Conservation (phyloP, 2,888 invertebrate genomes). For the Trachelus troglodyta region DNA sequence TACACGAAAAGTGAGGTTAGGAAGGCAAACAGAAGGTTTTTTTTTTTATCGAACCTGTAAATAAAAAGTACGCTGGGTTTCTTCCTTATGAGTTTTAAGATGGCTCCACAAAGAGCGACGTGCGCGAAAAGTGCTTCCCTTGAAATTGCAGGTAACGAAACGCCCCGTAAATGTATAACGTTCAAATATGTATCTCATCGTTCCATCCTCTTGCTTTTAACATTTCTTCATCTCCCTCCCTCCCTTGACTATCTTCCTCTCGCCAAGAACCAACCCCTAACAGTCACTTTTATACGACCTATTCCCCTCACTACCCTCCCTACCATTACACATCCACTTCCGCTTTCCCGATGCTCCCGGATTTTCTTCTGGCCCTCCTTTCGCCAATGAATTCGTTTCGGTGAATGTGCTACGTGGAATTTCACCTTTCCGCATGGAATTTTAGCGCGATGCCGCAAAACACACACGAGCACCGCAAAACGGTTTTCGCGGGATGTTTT, state of each 20-base stretch:
- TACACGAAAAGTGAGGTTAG: background rate
- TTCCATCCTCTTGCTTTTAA: background rate
- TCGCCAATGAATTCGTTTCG: background rate
- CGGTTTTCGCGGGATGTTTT: background rate
- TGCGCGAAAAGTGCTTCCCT: background rate
- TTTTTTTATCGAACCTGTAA: constrained; percentile 26
- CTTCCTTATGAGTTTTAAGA: constrained; percentile 17
- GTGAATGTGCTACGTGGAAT: background rate
- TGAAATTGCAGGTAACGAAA: background rate
- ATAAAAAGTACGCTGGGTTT: constrained; percentile 21
- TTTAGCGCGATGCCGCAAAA: background rate
- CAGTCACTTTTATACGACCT: background rate
- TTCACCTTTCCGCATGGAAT: background rate
- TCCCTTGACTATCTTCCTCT: background rate
- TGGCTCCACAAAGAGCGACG: constrained; percentile 7
- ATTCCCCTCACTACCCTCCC: too few relatives aligned
- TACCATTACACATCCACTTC: background rate
- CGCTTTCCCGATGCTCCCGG: background rate
- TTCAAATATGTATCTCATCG: background rate
- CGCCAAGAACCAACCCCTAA: background rate
- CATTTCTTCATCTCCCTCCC: background rate
- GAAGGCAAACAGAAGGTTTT: background rate
- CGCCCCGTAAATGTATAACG: background rate
- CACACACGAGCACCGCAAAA: background rate
- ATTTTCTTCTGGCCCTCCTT: background rate